phyloP scores from a whole-genome alignment of 2,113 vertebrate species.

The Dasyprocta punctata region DNA sequence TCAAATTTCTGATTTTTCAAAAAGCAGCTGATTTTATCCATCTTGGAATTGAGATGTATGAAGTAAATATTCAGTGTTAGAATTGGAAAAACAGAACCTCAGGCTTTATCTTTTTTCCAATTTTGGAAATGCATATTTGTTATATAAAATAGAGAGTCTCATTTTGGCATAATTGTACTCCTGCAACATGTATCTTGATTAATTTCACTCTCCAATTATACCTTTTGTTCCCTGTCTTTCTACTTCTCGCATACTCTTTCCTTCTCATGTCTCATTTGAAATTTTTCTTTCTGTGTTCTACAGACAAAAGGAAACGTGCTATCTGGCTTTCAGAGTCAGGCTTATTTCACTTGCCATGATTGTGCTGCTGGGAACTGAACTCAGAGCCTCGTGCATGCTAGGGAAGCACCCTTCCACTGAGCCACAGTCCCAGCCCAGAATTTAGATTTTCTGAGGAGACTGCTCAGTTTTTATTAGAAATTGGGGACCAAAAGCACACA shows the following conservation, averaged over 20 bases:
- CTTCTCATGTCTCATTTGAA: not conserved
- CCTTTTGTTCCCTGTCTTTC: not conserved
- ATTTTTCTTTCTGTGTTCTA: not conserved
- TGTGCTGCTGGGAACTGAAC: not conserved
- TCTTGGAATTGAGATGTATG: not conserved
- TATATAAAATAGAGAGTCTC: not conserved
- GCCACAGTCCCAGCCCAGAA: not conserved
- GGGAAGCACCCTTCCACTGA: not conserved
- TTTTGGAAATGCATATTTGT: not conserved
- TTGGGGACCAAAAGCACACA: not conserved
- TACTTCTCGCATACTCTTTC: not conserved
- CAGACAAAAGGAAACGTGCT: not conserved
- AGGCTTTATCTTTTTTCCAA: not conserved
- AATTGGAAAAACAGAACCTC: not conserved
- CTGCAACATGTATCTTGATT: not conserved
- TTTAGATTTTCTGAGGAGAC: not conserved
- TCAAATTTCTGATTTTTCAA: not conserved
- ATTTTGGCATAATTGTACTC: not conserved
- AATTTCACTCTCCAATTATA: not conserved
- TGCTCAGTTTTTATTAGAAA: not conserved
- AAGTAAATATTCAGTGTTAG: not conserved
- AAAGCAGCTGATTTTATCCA: not conserved
- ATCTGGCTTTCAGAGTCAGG: not conserved
- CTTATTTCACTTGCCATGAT: not conserved
- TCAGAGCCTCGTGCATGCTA: not conserved